phyloP scores from a whole-genome alignment of 2,113 vertebrate species.

The Ariopsis seemanni region DNA sequence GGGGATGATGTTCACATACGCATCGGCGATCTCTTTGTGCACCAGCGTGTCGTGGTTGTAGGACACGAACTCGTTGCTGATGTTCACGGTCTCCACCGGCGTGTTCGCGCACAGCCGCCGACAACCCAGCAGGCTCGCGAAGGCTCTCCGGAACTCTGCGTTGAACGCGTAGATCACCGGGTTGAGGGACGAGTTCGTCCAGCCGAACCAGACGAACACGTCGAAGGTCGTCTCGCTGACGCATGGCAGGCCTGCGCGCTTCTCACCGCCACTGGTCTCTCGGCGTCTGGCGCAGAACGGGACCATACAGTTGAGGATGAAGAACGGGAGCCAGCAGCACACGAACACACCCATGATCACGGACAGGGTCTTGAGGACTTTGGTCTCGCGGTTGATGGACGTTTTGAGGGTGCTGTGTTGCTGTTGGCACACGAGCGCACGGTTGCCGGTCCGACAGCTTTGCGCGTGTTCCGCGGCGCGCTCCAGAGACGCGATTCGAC shows the following conservation, averaged over 20 bases:
- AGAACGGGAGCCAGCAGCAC: slow-evolving; percentile 95
- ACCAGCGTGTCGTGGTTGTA: slow-evolving; percentile 86
- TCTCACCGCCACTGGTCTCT: slow-evolving; percentile 51
- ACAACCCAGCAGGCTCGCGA: slow-evolving; percentile 87
- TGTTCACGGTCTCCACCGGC: slow-evolving; percentile 83
- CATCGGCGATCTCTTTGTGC: slow-evolving; percentile 80
- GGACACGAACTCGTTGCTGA: slow-evolving; percentile 90
- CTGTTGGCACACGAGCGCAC: slow-evolving; percentile 71
- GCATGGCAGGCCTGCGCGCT: slow-evolving; percentile 77
- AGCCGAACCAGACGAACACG: slow-evolving; percentile 95
- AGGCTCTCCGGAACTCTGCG: slow-evolving; percentile 89
- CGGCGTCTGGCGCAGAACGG: slow-evolving; percentile 83
- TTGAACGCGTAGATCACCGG: slow-evolving; percentile 96
- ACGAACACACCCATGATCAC: slow-evolving; percentile 95
- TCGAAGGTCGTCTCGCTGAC: slow-evolving; percentile 94
- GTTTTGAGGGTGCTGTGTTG: slow-evolving; percentile 79
- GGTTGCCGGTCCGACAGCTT: slow-evolving; percentile 77
- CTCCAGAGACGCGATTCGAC: slow-evolving; percentile 87
- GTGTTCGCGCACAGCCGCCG: slow-evolving; percentile 78
- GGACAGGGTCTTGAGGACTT: slow-evolving; percentile 92
- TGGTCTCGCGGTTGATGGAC: slow-evolving; percentile 88
- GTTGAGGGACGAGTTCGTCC: slow-evolving; percentile 95
- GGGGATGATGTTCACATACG: slow-evolving; percentile 86
- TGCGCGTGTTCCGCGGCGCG: slow-evolving; percentile 86
- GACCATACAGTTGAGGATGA: slow-evolving; percentile 90